These are phyloP conservation scores for Drosophila micromelanica DNA, from an alignment of 1,140 invertebrate species.

Conservation along the genomic window DNA sequence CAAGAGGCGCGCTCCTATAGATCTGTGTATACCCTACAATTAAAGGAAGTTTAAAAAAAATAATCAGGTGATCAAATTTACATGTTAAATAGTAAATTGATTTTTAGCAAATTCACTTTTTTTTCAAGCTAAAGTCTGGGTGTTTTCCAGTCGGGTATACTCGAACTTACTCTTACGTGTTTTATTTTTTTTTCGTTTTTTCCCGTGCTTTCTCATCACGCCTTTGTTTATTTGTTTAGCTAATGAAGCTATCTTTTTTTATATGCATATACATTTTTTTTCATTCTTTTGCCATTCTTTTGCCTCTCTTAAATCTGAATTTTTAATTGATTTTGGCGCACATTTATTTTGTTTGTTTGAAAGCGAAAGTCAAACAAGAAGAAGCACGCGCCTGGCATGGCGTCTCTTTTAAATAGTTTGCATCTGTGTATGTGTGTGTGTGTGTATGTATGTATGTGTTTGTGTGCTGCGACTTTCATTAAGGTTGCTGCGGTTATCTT, in stretches of 20 bases:
- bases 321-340: conserved; percentile 58
- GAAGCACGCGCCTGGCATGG: not conserved
- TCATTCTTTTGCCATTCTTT: conserved; percentile 14
- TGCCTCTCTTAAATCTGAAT: conserved; percentile 12
- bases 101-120: too few relatives aligned
- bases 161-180: not conserved
- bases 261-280: conserved; percentile 23
- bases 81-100: too few relatives aligned
- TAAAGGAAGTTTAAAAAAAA: too few relatives aligned
- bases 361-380: conserved; percentile 41
- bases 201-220: conserved; percentile 36
- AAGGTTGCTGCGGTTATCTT: conserved; percentile 35
- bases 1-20: too few relatives aligned
- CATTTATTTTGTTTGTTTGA: conserved; percentile 23
- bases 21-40: too few relatives aligned
- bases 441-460: conserved; percentile 8
- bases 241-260: conserved; percentile 43
- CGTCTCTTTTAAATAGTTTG: conserved; percentile 3
- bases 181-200: not conserved
- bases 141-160: not conserved
- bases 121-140: too few relatives aligned
- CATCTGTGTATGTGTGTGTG: not conserved
- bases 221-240: conserved; percentile 51
- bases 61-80: too few relatives aligned
- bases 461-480: conserved; percentile 46